Evolutionary conservation across 2,888 invertebrate species (phyloP), one percentile per base, ranked within the genome.

Genomic region (Callimorpha dominula): DNA sequence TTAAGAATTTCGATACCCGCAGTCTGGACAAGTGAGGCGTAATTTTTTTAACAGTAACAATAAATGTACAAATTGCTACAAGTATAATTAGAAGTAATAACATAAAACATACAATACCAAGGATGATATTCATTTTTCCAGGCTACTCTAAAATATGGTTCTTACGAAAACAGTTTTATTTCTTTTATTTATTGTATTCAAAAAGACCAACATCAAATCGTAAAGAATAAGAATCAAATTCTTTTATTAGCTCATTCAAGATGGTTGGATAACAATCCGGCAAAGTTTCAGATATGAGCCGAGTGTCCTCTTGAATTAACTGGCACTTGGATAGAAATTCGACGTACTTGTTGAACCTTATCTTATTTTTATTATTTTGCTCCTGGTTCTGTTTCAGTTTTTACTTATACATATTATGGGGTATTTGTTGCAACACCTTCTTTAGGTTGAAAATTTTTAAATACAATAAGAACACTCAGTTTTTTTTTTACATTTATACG

Each of bases 151-250:
- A 7, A 57, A 57, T 57, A 57, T 57, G 9, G 4, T n/a, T n/a
- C 6, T 14, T 6, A n/a, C 15, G 17, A 4, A 14, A 67, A 67
- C n/a, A 1, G n/a, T 54, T 54, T 54, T 43, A 67, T 50, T 50
- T 15, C 52, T 31, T 31, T 60, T n/a, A n/a, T n/a, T 31, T 31
- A 31, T 31, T 31, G 20, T 60, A 52, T 17, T 11, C 54, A 17
- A 67, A 54, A 67, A 54, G n/a, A 43, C n/a, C 42, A 42, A 67
- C 52, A 52, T 54, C 40, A 54, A 52, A 66, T 57, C 11, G 20
- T 74, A 76, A 76, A 74, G 71, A 62, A 69, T 20, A 15, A 9
- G 43, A 14, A 68, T 46, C 15, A 68, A 57, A 60, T 68, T 68
- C 54, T 54, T n/a, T 67, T n/a, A 67, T 54, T 42, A 42, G 40